phyloP scores from a whole-genome alignment of 2,113 vertebrate species.

The Cryptotis parvus region DNA sequence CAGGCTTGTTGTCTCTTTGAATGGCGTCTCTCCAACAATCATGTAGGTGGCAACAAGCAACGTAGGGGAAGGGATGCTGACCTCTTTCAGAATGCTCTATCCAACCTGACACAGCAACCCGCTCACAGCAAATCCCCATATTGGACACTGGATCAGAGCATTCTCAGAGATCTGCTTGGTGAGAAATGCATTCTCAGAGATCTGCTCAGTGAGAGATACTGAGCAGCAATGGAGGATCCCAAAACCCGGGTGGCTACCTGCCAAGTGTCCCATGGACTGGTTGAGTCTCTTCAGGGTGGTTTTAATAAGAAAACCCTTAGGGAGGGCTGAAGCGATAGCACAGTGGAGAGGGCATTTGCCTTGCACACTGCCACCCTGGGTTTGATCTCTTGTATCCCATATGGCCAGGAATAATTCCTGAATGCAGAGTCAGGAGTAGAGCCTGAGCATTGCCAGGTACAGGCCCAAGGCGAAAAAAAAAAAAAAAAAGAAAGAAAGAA shows the following conservation, averaged over 20 bases:
- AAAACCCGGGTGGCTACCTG: not conserved
- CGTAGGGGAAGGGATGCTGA: not conserved
- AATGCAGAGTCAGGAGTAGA: no score
- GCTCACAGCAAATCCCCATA: not conserved
- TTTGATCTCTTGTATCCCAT: no score
- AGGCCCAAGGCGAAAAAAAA: no score
- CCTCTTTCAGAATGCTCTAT: constrained; percentile 40
- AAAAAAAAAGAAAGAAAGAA: no score
- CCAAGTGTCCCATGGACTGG: constrained; percentile 1
- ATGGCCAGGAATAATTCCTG: no score
- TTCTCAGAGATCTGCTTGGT: constrained; percentile 34
- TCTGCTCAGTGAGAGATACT: constrained; percentile 8
- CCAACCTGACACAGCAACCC: constrained; percentile 12
- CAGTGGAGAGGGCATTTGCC: no score
- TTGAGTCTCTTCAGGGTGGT: constrained; percentile 25
- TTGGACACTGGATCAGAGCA: not conserved
- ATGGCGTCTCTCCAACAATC: not conserved
- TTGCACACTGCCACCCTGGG: no score
- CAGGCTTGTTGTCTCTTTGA: not conserved
- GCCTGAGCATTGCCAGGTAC: no score
- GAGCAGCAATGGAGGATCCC: not conserved
- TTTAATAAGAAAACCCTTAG: constrained; percentile 23
- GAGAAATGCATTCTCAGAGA: constrained; percentile 38
- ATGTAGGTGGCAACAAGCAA: not conserved
- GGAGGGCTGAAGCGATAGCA: no score